Percentiles rank a stretch among this genome's conserved stretches.
phyloP scores from a whole-genome alignment of 2,797 vertebrate species.

The Chaetophractus vellerosus region DNA sequence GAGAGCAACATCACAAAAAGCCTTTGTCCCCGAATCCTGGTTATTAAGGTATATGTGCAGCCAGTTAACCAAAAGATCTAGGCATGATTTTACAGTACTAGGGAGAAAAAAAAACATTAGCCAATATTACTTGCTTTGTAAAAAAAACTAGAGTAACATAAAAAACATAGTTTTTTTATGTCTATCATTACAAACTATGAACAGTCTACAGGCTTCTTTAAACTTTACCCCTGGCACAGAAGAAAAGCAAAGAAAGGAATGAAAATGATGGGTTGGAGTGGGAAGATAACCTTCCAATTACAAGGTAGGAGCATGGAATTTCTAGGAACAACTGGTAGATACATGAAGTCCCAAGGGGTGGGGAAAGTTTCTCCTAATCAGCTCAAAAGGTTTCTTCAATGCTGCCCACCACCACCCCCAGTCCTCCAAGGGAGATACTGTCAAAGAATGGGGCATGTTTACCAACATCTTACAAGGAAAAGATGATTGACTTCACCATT shows the following conservation, averaged over 20 bases:
- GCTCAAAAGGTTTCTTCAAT: neutral
- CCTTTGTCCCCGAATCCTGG: conserved; percentile 93
- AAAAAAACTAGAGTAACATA: neutral
- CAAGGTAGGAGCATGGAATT: neutral
- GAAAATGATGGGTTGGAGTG: neutral
- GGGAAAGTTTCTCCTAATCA: neutral
- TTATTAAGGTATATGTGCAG: conserved; percentile 95
- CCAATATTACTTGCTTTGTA: neutral
- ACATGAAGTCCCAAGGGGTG: neutral
- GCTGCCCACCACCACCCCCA: neutral
- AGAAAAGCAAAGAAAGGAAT: neutral
- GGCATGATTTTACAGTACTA: conserved; percentile 94
- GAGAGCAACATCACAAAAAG: conserved; percentile 94
- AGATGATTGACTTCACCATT: neutral
- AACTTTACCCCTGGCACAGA: neutral
- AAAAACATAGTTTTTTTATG: neutral
- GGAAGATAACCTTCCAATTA: neutral
- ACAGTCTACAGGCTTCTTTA: neutral
- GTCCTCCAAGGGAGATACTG: neutral
- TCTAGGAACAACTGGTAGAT: neutral
- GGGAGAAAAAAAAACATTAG: conserved; percentile 59
- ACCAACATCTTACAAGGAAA: neutral
- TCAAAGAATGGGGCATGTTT: neutral
- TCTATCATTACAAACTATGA: neutral
- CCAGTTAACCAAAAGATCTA: conserved; percentile 96